These are phyloP conservation scores for Sebastes alutus DNA, from an alignment of 2,797 vertebrate genomes.

Conservation along the genomic window DNA sequence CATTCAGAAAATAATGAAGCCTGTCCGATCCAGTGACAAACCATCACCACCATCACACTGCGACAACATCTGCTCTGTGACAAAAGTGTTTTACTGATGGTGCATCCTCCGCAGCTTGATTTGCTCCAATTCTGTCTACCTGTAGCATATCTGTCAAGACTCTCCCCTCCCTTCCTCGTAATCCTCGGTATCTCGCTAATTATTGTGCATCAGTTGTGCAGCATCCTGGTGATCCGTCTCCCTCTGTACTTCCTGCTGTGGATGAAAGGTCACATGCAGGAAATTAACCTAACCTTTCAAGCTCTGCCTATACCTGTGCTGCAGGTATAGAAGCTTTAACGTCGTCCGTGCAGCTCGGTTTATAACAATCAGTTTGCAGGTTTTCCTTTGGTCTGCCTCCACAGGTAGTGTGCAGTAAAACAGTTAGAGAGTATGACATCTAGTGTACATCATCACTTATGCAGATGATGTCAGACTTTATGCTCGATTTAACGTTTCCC, in stretches of 20 bases:
- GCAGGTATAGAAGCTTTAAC: neutral
- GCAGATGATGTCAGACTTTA: neutral
- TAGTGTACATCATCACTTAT: neutral
- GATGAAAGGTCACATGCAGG: conserved; percentile 60
- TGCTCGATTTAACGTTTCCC: neutral
- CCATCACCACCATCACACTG: neutral
- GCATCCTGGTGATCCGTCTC: conserved; percentile 32
- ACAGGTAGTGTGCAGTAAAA: neutral
- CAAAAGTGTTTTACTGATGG: neutral
- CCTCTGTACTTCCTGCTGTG: conserved; percentile 45
- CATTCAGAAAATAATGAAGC: neutral
- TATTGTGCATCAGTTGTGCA: conserved; percentile 27
- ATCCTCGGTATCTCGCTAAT: conserved; percentile 38
- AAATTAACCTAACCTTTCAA: conserved; percentile 60
- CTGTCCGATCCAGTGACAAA: neutral
- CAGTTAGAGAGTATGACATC: neutral
- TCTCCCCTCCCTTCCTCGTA: neutral
- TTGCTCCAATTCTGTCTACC: conserved; percentile 8
- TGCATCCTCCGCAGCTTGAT: neutral
- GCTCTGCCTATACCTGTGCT: conserved; percentile 14
- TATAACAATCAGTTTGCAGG: neutral
- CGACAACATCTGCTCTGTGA: conserved; percentile 15
- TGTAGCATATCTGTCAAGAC: conserved; percentile 17
- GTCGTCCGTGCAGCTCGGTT: neutral
- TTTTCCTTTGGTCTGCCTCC: neutral